These are phyloP conservation scores for Tringa solitaria DNA, from an alignment of 2,113 vertebrate genomes.

Conservation along the genomic window DNA sequence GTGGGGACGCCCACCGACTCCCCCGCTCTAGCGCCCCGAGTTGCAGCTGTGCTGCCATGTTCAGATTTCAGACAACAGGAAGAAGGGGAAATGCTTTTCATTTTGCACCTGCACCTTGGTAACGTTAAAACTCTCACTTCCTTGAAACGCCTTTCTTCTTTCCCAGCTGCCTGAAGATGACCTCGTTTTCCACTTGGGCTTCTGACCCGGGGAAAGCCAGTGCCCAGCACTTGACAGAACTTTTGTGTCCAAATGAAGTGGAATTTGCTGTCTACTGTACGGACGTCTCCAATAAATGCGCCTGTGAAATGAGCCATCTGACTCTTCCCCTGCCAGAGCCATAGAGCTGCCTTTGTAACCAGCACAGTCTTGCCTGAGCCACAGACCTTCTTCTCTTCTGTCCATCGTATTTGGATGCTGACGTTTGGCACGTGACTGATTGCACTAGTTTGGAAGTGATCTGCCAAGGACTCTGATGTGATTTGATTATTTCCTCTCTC, in stretches of 20 bases:
- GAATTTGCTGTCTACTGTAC: background rate
- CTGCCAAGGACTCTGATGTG: background rate
- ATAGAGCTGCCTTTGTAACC: background rate
- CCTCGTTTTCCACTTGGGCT: background rate
- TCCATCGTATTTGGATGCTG: background rate
- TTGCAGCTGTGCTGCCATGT: background rate
- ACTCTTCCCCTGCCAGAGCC: background rate
- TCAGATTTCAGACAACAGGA: background rate
- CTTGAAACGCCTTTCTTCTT: background rate
- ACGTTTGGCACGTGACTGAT: background rate
- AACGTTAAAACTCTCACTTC: background rate
- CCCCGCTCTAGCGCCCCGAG: background rate
- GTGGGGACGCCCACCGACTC: background rate
- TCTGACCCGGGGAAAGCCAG: background rate
- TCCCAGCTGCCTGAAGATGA: background rate
- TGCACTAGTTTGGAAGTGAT: background rate
- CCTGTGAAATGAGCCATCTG: background rate
- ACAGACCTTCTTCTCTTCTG: background rate
- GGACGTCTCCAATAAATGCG: background rate
- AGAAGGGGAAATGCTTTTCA: background rate
- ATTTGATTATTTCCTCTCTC: background rate
- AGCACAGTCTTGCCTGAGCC: background rate
- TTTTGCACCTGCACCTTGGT: constrained; percentile 71
- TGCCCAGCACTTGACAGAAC: background rate
- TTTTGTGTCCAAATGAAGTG: background rate